Evolutionary conservation across 2,888 invertebrate genomes (phyloP).

Genomic region (Lissonota sp.): DNA sequence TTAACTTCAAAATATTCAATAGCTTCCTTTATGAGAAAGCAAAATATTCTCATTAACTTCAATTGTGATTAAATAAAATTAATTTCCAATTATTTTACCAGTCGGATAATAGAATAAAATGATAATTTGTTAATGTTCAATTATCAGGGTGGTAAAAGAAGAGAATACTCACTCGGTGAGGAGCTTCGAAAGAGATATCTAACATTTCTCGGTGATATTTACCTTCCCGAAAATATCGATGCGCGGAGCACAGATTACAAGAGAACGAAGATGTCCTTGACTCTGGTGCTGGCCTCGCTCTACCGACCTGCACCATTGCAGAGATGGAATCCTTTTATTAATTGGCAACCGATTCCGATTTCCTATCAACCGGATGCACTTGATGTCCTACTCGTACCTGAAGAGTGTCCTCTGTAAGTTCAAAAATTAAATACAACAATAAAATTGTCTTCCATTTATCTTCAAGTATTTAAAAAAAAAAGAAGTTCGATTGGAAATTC

Average conservation of each 20-base stretch:
- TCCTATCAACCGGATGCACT: slow-evolving; percentile 5
- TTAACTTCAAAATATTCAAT: too few relatives aligned
- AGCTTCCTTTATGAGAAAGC: too few relatives aligned
- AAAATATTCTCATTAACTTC: too few relatives aligned
- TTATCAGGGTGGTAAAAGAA: slow-evolving; percentile 86
- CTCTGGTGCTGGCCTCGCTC: slow-evolving; percentile 88
- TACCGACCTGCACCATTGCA: slow-evolving; percentile 87
- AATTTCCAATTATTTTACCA: too few relatives aligned
- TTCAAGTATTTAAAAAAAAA: too few relatives aligned
- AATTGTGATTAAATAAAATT: too few relatives aligned
- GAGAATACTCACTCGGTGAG: slow-evolving; percentile 84
- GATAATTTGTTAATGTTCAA: too few relatives aligned
- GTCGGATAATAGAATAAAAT: too few relatives aligned
- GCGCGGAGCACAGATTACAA: slow-evolving; percentile 88
- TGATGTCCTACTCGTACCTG: slow-evolving; percentile 60
- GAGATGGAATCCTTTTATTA: slow-evolving; percentile 85
- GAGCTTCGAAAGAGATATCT: slow-evolving; percentile 84
- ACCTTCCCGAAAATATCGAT: slow-evolving; percentile 78
- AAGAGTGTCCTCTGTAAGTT: too few relatives aligned
- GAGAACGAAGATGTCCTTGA: slow-evolving; percentile 90
- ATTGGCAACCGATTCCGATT: slow-evolving; percentile 88
- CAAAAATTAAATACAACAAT: too few relatives aligned
- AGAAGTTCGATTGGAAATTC: too few relatives aligned
- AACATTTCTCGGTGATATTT: slow-evolving; percentile 84
- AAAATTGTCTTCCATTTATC: too few relatives aligned